Percentiles rank a stretch among this genome's conserved stretches.
These are phyloP conservation scores for Phycodurus eques DNA, from an alignment of 2,113 vertebrate genomes.

Conservation along the genomic window DNA sequence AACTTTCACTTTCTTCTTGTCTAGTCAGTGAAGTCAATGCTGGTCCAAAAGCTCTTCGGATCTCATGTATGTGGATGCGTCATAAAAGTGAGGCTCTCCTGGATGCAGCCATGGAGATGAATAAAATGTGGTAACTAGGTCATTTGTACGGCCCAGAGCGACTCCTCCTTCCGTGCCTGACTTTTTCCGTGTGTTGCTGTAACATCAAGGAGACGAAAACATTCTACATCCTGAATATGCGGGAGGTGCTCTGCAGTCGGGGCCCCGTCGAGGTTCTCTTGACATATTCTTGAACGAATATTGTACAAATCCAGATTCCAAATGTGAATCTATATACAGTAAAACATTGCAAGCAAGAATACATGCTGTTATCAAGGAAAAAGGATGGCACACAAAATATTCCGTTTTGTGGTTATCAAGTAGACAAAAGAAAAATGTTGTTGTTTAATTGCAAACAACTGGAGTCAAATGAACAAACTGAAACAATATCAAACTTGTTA, in stretches of 20 bases:
- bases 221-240: constrained; percentile 28
- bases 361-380: too few species aligned
- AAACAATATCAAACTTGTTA: neutral
- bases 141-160: constrained; percentile 71
- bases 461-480: neutral
- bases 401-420: too few species aligned
- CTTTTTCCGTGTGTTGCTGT: constrained; percentile 57
- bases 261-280: neutral
- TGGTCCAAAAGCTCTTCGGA: constrained; percentile 24
- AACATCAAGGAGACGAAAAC: constrained; percentile 72
- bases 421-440: too few species aligned
- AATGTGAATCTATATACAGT: neutral
- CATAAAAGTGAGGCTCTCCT: constrained; percentile 52
- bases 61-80: constrained; percentile 56
- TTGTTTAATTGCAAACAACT: neutral
- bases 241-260: neutral
- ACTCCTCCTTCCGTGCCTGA: constrained; percentile 61
- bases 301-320: neutral
- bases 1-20: constrained; percentile 7
- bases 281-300: neutral
- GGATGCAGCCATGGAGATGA: constrained; percentile 64
- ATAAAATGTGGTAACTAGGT: constrained; percentile 72
- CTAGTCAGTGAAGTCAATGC: neutral
- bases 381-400: too few species aligned
- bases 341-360: too few species aligned